phyloP scores from a whole-genome alignment of 2,888 invertebrate species.

The Macrophya annulata region DNA sequence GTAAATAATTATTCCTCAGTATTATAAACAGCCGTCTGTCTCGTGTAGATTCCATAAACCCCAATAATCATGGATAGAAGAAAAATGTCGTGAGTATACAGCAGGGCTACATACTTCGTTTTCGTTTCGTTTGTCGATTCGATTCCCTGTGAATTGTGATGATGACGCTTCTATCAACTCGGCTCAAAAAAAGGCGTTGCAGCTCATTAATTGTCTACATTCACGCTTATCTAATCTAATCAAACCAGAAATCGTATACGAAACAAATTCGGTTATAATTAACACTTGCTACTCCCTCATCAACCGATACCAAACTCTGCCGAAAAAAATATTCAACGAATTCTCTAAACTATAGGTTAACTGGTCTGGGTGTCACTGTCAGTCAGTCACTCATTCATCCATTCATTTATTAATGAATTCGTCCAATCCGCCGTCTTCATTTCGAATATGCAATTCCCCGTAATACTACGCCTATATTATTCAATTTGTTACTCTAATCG shows the following conservation, averaged over 20 bases:
- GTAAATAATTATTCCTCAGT: constrained; percentile 15
- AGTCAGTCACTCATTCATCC: no score
- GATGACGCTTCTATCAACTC: not conserved
- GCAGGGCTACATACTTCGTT: not conserved
- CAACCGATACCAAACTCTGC: not conserved
- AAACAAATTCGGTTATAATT: not conserved
- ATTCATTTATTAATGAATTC: not conserved
- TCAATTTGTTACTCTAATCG: constrained; percentile 54
- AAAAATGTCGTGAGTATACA: constrained; percentile 78
- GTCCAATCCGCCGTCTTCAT: not conserved
- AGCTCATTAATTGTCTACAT: constrained; percentile 39
- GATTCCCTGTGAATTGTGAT: not conserved
- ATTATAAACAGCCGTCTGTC: not conserved
- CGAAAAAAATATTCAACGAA: not conserved
- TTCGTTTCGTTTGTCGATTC: not conserved
- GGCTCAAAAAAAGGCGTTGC: constrained; percentile 34
- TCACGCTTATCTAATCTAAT: constrained; percentile 37
- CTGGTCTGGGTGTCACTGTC: constrained; percentile 32
- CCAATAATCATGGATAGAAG: constrained; percentile 74
- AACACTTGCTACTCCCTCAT: not conserved
- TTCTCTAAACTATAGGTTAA: constrained; percentile 15
- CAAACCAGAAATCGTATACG: not conserved
- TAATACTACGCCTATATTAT: constrained; percentile 47
- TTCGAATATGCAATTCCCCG: not conserved
- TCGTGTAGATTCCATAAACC: not conserved